Evolutionary conservation across 2,113 vertebrate species (phyloP), one percentile per base, ranked within the genome.

Genomic region (Nematolebias whitei): DNA sequence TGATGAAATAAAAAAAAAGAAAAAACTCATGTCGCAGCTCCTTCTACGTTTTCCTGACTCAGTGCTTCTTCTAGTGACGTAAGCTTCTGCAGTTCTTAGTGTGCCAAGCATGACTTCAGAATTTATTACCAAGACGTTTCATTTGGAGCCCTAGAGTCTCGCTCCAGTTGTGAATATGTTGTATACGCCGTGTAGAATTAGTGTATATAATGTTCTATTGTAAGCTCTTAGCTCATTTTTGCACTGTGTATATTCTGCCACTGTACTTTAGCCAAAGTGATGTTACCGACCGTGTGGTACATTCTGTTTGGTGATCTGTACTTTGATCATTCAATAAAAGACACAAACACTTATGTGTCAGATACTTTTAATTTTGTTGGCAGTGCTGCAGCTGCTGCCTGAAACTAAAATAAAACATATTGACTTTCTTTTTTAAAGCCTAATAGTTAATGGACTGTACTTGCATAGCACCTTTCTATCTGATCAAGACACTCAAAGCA

Each of bases 171-270:
- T 85, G 74, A 74, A 75, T 74, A 71, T 76, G 61, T 87, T 78
- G 79, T 84, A 77, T 51, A 78, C 40, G 70, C 69, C n/a, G 41
- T 74, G 78, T 83, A 71, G 83, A 87, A 75, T 77, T 69, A 68
- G 78, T 75, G 44, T 76, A 76, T 82, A 74, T 51, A 54, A 81
- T 73, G 70, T 80, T 47, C 45, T 63, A 52, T 67, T 52, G 50
- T 85, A 54, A 52, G 82, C 86, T 85, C 60, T 80, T 76, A 85
- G 78, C 44, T 2, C 78, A 64, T 84, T 87, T 47, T 88, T 90
- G 76, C 87, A 90, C 87, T 83, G 78, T 87, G 71, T 87, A 78
- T 61, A 60, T 79, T 82, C 52, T 56, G 71, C 79, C 80, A 83
- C 63, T 76, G 74, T 55, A 84, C 67, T 51, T 80, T 86, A 81